Base-by-base conservation (phyloP, 2,888 invertebrate genomes). In the Allygus modestus region DNA sequence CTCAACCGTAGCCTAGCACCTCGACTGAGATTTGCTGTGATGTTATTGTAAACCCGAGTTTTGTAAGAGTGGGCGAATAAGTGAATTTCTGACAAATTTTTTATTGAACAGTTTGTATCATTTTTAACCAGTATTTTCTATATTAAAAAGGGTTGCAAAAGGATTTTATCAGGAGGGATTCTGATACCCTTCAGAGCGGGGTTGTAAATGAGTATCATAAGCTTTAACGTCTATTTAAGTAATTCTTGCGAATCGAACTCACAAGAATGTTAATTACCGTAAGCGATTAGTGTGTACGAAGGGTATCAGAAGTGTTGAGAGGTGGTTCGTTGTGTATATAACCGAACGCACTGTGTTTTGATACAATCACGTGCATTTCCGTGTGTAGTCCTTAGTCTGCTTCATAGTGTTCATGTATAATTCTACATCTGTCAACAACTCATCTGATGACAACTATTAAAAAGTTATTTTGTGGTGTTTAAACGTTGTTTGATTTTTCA, bases 401-500 rank as follows among this genome's bases (percentile, higher is more conserved):
- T 79, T 79, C 58, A 79, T 79, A 79, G 79, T 79, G 79, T 82
- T 82, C 43, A 71, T 82, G 71, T 82, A 71, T 46, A 71, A 82
- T 46, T 83, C 73, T 73, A 83, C 73, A 83, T 83, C 83, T 73
- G 83, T 73, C 83, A 79, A 51, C 77, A 77, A 69, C 46, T 83
- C 71, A 71, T 83, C 83, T 73, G 71, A 51, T 73, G 31, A 73
- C 54, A 17, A 71, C 71, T 46, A 83, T 73, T 83, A 83, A 81
- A 65, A 83, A 71, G 83, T 83, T 83, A 83, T 83, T 83, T 83
- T 83, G 71, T 83, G 83, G 83, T 83, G 83, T 83, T 83, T 65
- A 15, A 20, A 58, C 20, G 9, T 1, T 61, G 61, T 81, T 31
- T 81, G 54, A 58, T 33, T 81, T 31, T 12, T 7, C 58, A 23